A percentile compares a stretch with the other conserved stretches of the same genome.
Evolutionary conservation across 64 coral and sea anemone species (phyloP).

Genomic region (Dendronephthya gigantea): DNA sequence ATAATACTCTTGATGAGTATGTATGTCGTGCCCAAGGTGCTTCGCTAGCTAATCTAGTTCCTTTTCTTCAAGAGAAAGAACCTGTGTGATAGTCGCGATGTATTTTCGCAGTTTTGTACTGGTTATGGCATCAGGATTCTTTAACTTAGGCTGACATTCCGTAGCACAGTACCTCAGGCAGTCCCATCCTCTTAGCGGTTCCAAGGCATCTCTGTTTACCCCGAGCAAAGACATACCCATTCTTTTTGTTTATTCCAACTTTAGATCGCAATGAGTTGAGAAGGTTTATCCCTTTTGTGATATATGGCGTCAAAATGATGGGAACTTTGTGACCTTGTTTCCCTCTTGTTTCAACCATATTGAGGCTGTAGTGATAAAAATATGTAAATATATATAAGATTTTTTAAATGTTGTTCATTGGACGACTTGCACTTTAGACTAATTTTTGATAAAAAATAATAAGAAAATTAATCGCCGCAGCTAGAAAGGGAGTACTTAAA

Average conservation of each 20-base stretch:
- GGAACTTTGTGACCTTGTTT: not conserved
- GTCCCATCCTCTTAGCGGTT: not conserved
- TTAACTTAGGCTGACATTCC: not conserved
- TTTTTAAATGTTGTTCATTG: no score
- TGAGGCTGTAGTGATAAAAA: not conserved
- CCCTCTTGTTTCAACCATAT: not conserved
- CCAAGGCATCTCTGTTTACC: not conserved
- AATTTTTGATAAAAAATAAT: no score
- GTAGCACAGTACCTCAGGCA: not conserved
- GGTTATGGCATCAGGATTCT: not conserved
- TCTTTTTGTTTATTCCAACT: not conserved
- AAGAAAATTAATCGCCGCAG: no score
- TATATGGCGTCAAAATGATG: not conserved
- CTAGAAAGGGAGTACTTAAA: no score
- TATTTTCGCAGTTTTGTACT: not conserved
- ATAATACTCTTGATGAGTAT: not conserved
- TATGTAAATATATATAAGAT: no score
- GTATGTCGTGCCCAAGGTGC: not conserved
- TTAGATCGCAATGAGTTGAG: not conserved
- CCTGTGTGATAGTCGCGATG: not conserved
- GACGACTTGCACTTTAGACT: no score
- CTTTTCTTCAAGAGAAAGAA: not conserved
- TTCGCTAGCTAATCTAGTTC: not conserved
- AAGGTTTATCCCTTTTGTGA: not conserved
- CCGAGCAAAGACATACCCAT: not conserved